Evolutionary conservation across 2,888 invertebrate species (phyloP).

Genomic region (Cepaea hortensis): DNA sequence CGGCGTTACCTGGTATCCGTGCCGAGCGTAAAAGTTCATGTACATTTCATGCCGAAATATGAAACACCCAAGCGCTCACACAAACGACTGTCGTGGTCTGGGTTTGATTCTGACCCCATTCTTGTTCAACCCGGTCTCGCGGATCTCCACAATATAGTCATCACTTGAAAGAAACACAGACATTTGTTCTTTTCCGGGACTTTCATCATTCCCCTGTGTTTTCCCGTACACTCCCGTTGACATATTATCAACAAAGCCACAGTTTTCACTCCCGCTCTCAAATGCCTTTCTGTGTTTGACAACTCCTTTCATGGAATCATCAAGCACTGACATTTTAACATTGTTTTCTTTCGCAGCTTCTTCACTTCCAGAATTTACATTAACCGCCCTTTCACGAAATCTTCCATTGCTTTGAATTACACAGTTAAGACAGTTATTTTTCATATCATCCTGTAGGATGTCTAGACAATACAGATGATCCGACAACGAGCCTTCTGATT

Average conservation of each 20-base stretch:
- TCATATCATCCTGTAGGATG: not conserved
- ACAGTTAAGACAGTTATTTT: not conserved
- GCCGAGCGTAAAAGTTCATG: not conserved
- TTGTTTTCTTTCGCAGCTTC: not conserved
- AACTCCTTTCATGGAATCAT: not conserved
- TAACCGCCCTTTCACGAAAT: not conserved
- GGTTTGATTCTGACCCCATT: not conserved
- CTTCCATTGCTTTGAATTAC: not conserved
- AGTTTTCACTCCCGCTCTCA: not conserved
- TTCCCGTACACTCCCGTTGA: not conserved
- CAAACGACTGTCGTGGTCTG: not conserved
- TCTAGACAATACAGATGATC: not conserved
- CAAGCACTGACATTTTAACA: not conserved
- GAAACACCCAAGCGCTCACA: not conserved
- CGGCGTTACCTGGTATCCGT: too few relatives aligned
- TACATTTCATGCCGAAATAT: not conserved
- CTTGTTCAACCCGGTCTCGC: conserved; percentile 6
- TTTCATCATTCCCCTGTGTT: not conserved
- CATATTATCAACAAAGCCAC: not conserved
- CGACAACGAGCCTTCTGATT: not conserved
- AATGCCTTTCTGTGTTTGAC: not conserved
- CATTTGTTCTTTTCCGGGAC: not conserved
- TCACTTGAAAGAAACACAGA: conserved; percentile 44
- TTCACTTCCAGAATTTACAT: not conserved
- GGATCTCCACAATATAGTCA: conserved; percentile 51